A percentile compares a stretch with the other conserved stretches of the same genome.
Conservation (phyloP, 1,140 invertebrate genomes). For the Pseudomyrmex flavicornis region DNA sequence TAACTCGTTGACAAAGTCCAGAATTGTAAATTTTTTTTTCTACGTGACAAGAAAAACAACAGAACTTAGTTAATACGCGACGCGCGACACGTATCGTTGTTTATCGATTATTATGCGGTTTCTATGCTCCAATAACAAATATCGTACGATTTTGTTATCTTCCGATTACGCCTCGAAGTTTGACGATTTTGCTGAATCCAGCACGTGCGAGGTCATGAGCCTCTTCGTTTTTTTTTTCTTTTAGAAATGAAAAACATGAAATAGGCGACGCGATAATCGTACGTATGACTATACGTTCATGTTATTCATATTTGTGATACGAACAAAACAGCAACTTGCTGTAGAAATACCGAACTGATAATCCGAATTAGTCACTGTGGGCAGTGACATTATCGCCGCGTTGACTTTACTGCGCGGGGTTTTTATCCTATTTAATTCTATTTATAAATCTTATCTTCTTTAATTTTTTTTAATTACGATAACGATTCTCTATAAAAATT, state of each 20-base stretch:
- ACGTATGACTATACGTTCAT: too few relatives aligned
- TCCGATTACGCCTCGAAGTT: background rate
- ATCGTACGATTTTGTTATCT: background rate
- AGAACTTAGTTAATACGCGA: conserved; percentile 3
- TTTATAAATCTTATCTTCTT: too few relatives aligned
- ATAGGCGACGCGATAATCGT: background rate
- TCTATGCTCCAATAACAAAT: background rate
- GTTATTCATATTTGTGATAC: background rate
- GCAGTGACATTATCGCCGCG: too few relatives aligned
- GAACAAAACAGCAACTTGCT: background rate
- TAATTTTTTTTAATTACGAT: too few relatives aligned
- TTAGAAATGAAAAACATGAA: conserved; percentile 28
- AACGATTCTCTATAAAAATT: too few relatives aligned
- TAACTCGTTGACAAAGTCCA: background rate
- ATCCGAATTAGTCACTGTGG: background rate
- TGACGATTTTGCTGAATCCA: background rate
- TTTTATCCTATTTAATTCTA: too few relatives aligned
- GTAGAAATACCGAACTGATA: background rate
- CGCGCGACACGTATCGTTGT: background rate
- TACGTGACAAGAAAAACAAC: background rate
- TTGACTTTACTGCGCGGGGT: too few relatives aligned
- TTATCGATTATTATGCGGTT: background rate
- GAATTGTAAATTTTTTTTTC: background rate
- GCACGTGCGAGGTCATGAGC: background rate
- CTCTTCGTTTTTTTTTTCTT: background rate